phyloP scores from a whole-genome alignment of 2,888 invertebrate genomes.

The Ommatoiulus sabulosus region DNA sequence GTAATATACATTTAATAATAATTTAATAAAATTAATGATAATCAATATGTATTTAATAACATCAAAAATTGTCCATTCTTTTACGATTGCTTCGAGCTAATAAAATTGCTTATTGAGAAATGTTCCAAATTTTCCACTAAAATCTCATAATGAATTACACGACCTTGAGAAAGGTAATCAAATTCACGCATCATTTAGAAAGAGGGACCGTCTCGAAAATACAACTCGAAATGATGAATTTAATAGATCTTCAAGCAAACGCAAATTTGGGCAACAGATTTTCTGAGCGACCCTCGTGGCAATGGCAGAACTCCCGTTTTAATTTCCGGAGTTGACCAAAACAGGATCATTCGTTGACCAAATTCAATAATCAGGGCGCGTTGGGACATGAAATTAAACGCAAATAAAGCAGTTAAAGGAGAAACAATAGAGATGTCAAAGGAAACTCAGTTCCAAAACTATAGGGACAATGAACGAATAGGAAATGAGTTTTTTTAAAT shows the following conservation, averaged over 20 bases:
- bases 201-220: not conserved
- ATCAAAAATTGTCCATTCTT: no score
- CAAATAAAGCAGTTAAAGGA: not conserved
- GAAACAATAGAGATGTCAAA: no score
- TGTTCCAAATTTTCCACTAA: not conserved
- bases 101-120: no score
- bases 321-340: slow-evolving; percentile 27
- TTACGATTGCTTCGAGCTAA: no score
- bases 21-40: no score
- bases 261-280: not conserved
- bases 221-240: not conserved
- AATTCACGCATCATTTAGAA: not conserved
- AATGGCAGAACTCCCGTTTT: not conserved
- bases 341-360: slow-evolving; percentile 14
- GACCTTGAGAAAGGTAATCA: not conserved
- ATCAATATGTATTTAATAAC: no score
- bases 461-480: no score
- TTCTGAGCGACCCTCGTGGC: not conserved
- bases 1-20: no score
- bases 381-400: slow-evolving; percentile 1
- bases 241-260: not conserved
- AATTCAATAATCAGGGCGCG: slow-evolving; percentile 22
- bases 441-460: no score
- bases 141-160: not conserved
- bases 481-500: no score